Evolutionary conservation across 2,113 vertebrate genomes (phyloP).

Genomic region (Lophura nycthemera): DNA sequence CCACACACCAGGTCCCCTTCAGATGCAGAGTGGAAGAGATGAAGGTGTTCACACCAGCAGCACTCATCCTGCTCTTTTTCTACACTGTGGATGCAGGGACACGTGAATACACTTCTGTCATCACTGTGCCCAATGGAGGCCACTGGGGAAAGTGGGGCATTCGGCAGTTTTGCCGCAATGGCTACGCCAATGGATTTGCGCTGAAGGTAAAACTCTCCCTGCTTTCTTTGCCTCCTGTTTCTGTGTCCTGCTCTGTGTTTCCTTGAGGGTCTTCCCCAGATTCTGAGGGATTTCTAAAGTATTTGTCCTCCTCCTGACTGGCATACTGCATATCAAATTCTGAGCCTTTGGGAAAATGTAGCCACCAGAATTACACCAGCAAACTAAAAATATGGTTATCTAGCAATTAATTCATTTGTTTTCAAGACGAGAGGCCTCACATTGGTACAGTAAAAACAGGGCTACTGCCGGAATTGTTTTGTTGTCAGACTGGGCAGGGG

Average conservation of each 20-base stretch:
- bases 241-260: neutral
- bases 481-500: neutral
- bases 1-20: neutral
- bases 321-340: neutral
- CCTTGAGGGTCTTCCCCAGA: neutral
- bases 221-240: neutral
- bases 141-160: neutral
- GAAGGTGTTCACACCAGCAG: neutral
- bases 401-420: neutral
- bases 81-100: neutral
- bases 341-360: neutral
- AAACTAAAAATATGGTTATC: neutral
- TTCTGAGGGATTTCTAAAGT: neutral
- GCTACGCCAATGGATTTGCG: neutral
- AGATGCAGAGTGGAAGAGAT: neutral
- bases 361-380: neutral
- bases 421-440: neutral
- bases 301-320: neutral
- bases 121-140: neutral
- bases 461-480: neutral
- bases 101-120: neutral
- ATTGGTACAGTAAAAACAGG: neutral
- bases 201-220: slow-evolving; percentile 7
- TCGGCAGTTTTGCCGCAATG: neutral
- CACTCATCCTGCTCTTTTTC: neutral